Percentiles rank a stretch among this genome's conserved stretches.
Evolutionary conservation across 2,888 invertebrate species (phyloP).

Genomic region (Thysanoteuthis rhombus): DNA sequence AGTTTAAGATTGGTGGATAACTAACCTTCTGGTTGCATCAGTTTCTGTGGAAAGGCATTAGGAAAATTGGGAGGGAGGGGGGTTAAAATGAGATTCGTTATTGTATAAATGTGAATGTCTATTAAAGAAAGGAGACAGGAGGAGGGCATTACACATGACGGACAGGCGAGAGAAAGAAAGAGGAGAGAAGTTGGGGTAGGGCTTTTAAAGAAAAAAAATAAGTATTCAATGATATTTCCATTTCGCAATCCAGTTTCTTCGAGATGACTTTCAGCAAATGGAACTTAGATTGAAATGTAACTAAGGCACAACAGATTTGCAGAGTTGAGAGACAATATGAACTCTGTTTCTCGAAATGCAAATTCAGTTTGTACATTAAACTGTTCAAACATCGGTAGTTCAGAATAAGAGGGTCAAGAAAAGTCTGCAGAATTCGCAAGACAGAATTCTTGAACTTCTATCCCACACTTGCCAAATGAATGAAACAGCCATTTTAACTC

Average conservation of each 20-base stretch:
- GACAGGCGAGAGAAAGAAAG: neutral
- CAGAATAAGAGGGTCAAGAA: no score
- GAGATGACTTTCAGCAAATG: neutral
- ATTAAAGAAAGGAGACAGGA: neutral
- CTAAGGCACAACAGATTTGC: constrained; percentile 1
- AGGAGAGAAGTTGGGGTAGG: neutral
- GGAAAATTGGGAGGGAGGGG: neutral
- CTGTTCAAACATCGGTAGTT: neutral
- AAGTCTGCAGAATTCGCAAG: neutral
- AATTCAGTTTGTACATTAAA: neutral
- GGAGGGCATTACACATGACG: neutral
- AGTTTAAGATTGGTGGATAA: neutral
- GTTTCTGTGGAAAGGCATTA: neutral
- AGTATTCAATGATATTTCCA: neutral
- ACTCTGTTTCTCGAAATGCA: neutral
- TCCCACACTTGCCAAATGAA: neutral
- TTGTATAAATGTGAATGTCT: neutral
- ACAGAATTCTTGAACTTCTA: neutral
- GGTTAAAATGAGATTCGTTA: neutral
- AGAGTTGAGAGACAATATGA: neutral
- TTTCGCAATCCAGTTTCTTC: neutral
- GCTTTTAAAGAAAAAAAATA: neutral
- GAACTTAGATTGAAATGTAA: neutral
- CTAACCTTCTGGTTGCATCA: neutral
- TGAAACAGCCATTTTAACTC: neutral